phyloP scores from a whole-genome alignment of 2,113 vertebrate species.

The Crotalus tigris region DNA sequence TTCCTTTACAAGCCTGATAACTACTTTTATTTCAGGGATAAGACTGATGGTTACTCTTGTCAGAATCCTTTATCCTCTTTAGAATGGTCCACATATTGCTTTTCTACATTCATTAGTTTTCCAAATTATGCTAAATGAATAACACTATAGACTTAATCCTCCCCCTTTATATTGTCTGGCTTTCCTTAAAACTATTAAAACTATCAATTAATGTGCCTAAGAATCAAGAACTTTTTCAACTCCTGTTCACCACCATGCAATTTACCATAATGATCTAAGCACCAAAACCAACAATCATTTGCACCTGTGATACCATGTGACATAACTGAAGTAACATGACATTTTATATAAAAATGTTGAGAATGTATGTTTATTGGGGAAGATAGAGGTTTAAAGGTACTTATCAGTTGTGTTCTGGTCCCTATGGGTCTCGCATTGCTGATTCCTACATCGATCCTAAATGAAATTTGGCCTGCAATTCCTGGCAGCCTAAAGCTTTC shows the following conservation, averaged over 20 bases:
- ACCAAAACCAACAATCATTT: not conserved
- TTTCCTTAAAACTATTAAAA: not conserved
- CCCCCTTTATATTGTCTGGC: not conserved
- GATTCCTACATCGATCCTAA: not conserved
- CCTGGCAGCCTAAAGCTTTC: not conserved
- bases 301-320: not conserved
- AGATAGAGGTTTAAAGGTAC: not conserved
- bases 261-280: not conserved
- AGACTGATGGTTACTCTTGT: not conserved
- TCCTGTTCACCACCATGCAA: not conserved
- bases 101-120: not conserved
- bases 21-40: conserved; percentile 1
- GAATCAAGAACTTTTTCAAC: not conserved
- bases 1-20: conserved; percentile 3
- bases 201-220: not conserved
- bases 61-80: conserved; percentile 6
- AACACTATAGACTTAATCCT: not conserved
- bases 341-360: not conserved
- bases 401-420: not conserved
- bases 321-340: not conserved
- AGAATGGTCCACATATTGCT: not conserved
- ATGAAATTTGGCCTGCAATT: not conserved
- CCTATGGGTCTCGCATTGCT: not conserved
- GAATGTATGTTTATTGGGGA: not conserved
- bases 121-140: conserved; percentile 1